A percentile compares a stretch with the other conserved stretches of the same genome.
These are phyloP conservation scores for Drosophila sucinea DNA, from an alignment of 1,140 invertebrate genomes.

Conservation along the genomic window DNA sequence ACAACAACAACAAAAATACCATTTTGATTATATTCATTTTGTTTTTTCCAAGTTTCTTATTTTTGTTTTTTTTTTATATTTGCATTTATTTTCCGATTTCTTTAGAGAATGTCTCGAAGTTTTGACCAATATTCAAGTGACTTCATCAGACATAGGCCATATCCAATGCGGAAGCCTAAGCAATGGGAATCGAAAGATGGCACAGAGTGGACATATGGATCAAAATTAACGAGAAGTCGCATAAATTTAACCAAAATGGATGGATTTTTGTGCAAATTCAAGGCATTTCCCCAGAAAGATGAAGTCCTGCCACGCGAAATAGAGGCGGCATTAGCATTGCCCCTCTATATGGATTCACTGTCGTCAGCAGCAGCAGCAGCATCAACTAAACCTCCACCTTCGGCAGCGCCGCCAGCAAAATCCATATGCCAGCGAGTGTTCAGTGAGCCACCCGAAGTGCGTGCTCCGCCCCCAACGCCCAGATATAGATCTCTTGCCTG, in stretches of 20 bases:
- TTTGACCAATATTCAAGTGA: not conserved
- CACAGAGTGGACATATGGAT: not conserved
- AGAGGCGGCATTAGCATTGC: not conserved
- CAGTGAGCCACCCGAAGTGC: slow-evolving; percentile 1
- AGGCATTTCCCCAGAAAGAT: too few relatives aligned
- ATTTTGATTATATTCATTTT: not conserved
- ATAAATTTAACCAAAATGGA: not conserved
- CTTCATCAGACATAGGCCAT: not conserved
- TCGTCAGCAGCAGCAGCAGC: not conserved
- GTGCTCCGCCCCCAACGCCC: slow-evolving; percentile 7
- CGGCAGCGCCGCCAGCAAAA: not conserved
- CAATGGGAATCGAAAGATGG: not conserved
- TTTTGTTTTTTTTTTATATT: not conserved
- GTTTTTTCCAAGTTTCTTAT: not conserved
- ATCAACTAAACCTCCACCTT: not conserved
- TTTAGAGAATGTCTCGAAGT: not conserved
- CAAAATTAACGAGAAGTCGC: not conserved
- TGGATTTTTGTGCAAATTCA: too few relatives aligned
- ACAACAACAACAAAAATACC: too few relatives aligned
- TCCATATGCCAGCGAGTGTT: not conserved
- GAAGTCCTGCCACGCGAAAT: not conserved
- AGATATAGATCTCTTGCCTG: not conserved
- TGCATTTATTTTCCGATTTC: not conserved
- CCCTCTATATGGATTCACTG: not conserved
- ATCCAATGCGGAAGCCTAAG: too few relatives aligned